Conservation (phyloP, 2,113 vertebrate species). For the Tricholaema leucomelas region DNA sequence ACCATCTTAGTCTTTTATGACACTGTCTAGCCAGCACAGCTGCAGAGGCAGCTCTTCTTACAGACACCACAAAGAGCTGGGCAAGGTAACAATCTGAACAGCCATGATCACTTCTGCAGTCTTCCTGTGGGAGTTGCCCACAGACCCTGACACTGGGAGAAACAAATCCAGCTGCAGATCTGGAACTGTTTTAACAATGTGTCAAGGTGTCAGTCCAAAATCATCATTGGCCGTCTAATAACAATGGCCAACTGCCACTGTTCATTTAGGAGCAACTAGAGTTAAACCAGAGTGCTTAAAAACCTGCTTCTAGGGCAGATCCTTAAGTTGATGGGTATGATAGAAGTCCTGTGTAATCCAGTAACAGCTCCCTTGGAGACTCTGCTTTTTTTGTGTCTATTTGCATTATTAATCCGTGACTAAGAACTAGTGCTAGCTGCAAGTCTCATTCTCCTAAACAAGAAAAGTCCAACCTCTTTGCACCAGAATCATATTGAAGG, state of each 20-base stretch:
- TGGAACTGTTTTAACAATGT: neutral
- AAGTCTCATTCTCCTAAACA: neutral
- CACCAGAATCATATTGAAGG: neutral
- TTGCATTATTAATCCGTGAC: neutral
- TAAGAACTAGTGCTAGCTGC: neutral
- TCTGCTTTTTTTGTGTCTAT: neutral
- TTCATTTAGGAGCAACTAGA: neutral
- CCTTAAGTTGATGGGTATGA: neutral
- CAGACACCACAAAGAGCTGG: neutral
- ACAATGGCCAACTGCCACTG: neutral
- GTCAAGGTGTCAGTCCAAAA: neutral
- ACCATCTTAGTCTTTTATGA: too few relatives aligned
- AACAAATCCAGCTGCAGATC: neutral
- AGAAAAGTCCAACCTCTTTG: neutral
- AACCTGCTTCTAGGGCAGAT: neutral
- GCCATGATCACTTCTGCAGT: fast-evolving
- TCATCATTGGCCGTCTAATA: neutral
- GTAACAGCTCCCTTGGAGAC: neutral
- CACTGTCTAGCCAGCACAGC: neutral
- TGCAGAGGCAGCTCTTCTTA: neutral
- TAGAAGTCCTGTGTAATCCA: neutral
- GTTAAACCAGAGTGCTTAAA: neutral
- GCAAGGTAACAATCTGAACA: neutral
- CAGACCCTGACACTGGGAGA: neutral
- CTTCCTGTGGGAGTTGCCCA: neutral